phyloP scores from a whole-genome alignment of 2,797 vertebrate genomes.

The Trichosurus vulpecula region DNA sequence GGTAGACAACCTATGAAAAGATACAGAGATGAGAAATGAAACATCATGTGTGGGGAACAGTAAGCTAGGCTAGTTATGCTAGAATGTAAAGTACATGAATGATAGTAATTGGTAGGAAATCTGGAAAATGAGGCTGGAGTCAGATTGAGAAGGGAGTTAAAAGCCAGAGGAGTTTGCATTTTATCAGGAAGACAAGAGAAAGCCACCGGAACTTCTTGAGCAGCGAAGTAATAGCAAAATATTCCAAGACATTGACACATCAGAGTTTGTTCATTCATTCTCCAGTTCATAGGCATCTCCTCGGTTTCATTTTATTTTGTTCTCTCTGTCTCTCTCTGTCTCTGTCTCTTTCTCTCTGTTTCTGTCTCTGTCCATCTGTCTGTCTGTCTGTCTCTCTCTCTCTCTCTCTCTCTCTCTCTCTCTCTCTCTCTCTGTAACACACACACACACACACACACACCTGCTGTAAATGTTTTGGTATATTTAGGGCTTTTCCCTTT shows the following conservation, averaged over 20 bases:
- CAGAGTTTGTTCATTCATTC: neutral
- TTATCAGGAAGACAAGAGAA: neutral
- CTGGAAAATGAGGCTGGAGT: neutral
- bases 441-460: too few species aligned
- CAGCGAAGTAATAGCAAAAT: neutral
- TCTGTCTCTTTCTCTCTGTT: neutral
- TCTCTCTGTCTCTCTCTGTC: neutral
- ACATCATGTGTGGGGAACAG: neutral
- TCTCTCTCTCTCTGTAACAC: neutral
- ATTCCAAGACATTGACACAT: neutral
- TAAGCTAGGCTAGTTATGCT: neutral
- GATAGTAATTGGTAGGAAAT: neutral
- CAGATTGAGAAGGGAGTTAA: neutral
- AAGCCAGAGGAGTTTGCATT: neutral
- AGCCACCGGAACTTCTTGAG: neutral
- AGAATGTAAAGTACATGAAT: neutral
- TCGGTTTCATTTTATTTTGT: neutral
- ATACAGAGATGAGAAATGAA: neutral
- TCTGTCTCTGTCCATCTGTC: neutral
- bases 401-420: neutral
- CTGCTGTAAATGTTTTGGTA: neutral
- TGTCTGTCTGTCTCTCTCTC: neutral
- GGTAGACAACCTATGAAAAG: neutral
- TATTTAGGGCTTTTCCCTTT: neutral
- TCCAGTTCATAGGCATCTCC: too few species aligned